Conservation (phyloP, 2,888 invertebrate genomes). For the Agonopterix alstromeriana region DNA sequence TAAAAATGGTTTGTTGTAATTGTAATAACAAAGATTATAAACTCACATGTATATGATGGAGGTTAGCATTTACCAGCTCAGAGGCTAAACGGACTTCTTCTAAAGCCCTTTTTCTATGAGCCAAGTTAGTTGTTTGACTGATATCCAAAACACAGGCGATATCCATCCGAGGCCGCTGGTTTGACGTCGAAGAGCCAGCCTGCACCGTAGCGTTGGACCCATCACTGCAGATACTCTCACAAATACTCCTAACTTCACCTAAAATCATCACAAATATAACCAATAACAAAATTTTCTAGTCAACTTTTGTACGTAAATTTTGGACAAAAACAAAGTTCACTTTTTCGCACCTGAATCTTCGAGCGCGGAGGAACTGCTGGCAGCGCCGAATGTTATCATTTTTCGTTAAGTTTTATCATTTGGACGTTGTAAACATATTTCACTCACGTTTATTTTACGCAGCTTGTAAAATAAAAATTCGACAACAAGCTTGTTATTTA, state of each 20-base stretch:
- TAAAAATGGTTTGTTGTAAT: background rate
- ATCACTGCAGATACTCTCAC: conserved; percentile 73
- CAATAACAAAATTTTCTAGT: background rate
- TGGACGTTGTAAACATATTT: conserved; percentile 48
- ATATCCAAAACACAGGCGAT: conserved; percentile 92
- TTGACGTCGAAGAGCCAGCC: conserved; percentile 46
- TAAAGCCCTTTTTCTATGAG: conserved; percentile 86
- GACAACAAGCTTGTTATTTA: conserved; percentile 59
- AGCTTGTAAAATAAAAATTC: conserved; percentile 29
- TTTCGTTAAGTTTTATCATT: conserved; percentile 55
- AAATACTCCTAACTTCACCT: conserved; percentile 72
- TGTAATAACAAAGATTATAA: background rate
- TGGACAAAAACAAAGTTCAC: conserved; percentile 31
- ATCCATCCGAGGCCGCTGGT: conserved; percentile 84
- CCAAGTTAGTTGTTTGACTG: conserved; percentile 82
- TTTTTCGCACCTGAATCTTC: conserved; percentile 57
- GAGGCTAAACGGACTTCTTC: conserved; percentile 92
- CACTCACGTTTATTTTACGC: conserved; percentile 38
- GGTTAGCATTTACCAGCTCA: conserved; percentile 84
- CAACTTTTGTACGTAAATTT: background rate
- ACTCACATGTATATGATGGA: conserved; percentile 89
- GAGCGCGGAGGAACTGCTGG: conserved; percentile 51
- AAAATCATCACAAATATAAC: conserved; percentile 10
- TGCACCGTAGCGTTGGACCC: conserved; percentile 71
- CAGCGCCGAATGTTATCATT: conserved; percentile 70